phyloP scores from a whole-genome alignment of 2,888 invertebrate species.

The Clanis bilineata region DNA sequence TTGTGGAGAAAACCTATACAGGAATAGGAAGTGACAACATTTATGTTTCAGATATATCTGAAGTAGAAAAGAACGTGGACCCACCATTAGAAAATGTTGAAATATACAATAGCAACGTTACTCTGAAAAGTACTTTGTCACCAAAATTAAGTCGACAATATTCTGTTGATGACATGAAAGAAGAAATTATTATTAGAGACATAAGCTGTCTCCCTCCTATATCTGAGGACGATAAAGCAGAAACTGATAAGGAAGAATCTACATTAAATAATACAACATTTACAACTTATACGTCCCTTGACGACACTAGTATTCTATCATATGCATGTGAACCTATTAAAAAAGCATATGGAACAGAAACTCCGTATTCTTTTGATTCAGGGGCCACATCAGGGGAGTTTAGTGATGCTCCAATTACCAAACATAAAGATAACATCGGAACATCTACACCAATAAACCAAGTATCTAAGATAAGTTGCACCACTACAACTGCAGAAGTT shows the following conservation, averaged over 20 bases:
- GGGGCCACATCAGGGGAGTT: not conserved
- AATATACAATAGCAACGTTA: not conserved
- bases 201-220: not conserved
- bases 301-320: not conserved
- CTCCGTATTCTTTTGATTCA: not conserved
- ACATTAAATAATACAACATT: not conserved
- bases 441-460: slow-evolving; percentile 46
- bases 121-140: not conserved
- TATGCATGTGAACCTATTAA: not conserved
- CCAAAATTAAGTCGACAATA: not conserved
- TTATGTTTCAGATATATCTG: not conserved
- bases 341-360: not conserved
- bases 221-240: not conserved
- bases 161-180: not conserved
- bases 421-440: slow-evolving; percentile 46
- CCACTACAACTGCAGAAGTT: slow-evolving; percentile 21
- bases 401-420: slow-evolving; percentile 23
- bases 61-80: not conserved
- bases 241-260: not conserved
- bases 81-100: not conserved
- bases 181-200: not conserved
- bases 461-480: slow-evolving; percentile 18
- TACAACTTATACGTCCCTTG: not conserved
- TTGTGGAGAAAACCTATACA: not conserved
- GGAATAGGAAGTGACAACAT: not conserved